Conservation (phyloP, 2,888 invertebrate species). For the Stenodema calcarata region DNA sequence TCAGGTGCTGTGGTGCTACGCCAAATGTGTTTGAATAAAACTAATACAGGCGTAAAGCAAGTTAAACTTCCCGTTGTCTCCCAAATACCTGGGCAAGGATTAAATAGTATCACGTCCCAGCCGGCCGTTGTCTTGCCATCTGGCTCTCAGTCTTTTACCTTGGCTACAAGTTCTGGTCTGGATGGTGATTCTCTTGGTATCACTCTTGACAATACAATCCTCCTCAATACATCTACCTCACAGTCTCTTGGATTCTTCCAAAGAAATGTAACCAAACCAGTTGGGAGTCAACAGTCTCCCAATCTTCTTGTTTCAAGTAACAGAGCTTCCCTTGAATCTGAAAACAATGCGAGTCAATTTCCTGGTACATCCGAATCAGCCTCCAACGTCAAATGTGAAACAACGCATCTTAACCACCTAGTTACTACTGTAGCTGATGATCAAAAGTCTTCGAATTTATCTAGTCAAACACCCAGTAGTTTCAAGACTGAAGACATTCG, state of each 20-base stretch:
- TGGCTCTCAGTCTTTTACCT: conserved; percentile 56
- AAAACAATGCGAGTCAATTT: background rate
- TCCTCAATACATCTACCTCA: conserved; percentile 60
- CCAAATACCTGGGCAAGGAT: conserved; percentile 62
- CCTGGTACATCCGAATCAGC: background rate
- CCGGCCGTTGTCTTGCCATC: conserved; percentile 62
- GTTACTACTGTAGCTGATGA: conserved; percentile 7
- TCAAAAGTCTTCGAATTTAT: conserved; percentile 7
- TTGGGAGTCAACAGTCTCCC: conserved; percentile 24
- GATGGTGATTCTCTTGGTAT: conserved; percentile 58
- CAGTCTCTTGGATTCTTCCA: conserved; percentile 59
- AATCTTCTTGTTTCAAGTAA: conserved; percentile 11
- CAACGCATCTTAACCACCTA: background rate
- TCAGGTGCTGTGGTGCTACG: conserved; percentile 55
- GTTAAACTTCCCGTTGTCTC: conserved; percentile 56
- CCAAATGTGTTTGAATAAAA: conserved; percentile 56
- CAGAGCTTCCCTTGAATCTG: conserved; percentile 7
- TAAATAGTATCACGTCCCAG: conserved; percentile 62
- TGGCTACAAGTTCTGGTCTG: conserved; percentile 52
- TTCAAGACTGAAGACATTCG: conserved; percentile 35
- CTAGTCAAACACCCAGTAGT: conserved; percentile 24
- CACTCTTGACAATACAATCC: conserved; percentile 60
- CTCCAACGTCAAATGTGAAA: background rate
- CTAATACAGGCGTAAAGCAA: conserved; percentile 55
- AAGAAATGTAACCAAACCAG: conserved; percentile 46